Conservation (phyloP, 2,888 invertebrate species). For the Rhamnusium bicolor region DNA sequence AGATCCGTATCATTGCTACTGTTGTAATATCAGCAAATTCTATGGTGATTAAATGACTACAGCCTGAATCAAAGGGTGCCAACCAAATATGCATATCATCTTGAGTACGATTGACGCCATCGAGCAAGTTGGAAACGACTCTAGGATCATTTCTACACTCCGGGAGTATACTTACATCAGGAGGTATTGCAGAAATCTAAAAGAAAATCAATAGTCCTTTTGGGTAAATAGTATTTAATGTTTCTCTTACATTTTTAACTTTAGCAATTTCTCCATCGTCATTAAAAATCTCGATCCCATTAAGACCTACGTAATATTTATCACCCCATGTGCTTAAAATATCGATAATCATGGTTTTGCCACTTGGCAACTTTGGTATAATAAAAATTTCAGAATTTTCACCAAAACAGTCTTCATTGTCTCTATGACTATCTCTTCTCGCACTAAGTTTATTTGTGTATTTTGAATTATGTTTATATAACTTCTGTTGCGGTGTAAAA, state of each 20-base stretch:
- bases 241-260: conserved; percentile 75
- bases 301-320: conserved; percentile 83
- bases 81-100: conserved; percentile 88
- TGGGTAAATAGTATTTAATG: not conserved
- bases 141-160: conserved; percentile 79
- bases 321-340: conserved; percentile 87
- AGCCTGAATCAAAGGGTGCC: conserved; percentile 76
- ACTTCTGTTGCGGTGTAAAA: conserved; percentile 26
- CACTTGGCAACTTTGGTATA: conserved; percentile 84
- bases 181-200: conserved; percentile 74
- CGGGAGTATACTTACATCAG: conserved; percentile 78
- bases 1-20: conserved; percentile 66
- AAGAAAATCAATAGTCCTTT: conserved; percentile 16
- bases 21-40: conserved; percentile 71
- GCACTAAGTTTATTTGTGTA: conserved; percentile 44
- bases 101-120: conserved; percentile 82
- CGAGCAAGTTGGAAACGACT: conserved; percentile 78
- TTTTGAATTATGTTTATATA: conserved; percentile 48
- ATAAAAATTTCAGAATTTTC: conserved; percentile 71
- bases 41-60: conserved; percentile 76
- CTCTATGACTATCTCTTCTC: conserved; percentile 34
- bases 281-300: conserved; percentile 85
- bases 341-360: conserved; percentile 78
- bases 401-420: conserved; percentile 35
- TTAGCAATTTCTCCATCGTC: conserved; percentile 75